Conservation (phyloP, 2,113 vertebrate genomes). For the Chamaea fasciata region DNA sequence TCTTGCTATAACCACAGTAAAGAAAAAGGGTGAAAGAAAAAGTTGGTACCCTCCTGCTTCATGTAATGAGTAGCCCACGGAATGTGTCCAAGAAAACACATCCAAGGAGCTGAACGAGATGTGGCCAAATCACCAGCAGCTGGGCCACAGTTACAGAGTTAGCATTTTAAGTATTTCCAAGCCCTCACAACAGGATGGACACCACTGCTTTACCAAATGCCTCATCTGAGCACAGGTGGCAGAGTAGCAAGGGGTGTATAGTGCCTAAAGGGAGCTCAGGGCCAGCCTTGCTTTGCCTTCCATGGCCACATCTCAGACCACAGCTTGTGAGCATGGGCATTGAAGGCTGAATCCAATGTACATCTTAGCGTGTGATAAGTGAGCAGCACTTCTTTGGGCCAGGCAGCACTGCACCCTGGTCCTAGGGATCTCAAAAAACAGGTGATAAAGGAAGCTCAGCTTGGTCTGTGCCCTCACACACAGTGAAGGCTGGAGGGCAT, state of each 20-base stretch:
- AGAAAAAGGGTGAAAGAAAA: background rate
- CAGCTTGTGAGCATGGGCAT: background rate
- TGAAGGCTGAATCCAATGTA: background rate
- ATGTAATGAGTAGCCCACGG: background rate
- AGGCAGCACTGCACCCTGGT: background rate
- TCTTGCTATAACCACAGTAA: background rate
- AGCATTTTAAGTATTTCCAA: background rate
- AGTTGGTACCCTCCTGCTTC: background rate
- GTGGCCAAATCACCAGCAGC: background rate
- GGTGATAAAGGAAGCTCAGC: background rate
- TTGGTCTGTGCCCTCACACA: background rate
- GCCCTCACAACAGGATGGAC: background rate
- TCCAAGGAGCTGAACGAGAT: background rate
- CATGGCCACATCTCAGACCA: background rate
- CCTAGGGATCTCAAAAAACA: background rate
- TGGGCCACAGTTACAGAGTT: background rate
- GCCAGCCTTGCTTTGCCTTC: background rate
- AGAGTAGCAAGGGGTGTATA: accelerated
- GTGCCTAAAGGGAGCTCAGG: background rate
- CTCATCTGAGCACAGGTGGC: accelerated
- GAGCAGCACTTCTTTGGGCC: background rate
- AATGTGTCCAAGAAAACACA: accelerated
- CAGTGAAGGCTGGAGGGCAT: accelerated
- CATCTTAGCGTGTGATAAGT: accelerated
- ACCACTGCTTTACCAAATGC: background rate